Percentiles rank a stretch among this genome's conserved stretches.
These are phyloP conservation scores for Eupithecia exiguata DNA, from an alignment of 2,888 invertebrate species.

Conservation along the genomic window DNA sequence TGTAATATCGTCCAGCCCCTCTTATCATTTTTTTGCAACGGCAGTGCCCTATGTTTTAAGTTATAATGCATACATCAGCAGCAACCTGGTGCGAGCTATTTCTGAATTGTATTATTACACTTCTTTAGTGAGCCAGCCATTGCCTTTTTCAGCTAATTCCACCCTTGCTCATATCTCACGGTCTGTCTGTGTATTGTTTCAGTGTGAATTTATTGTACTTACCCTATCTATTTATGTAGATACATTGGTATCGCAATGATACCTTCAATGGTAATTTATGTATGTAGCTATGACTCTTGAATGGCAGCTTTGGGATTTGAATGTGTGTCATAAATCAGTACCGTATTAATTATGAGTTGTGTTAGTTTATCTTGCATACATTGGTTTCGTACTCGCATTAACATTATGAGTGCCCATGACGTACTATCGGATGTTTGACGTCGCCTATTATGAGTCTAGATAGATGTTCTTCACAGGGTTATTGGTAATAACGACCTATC, in stretches of 20 bases:
- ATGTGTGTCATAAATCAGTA: conserved; percentile 12
- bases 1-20: neutral
- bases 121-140: conserved; percentile 21
- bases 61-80: neutral
- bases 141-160: conserved; percentile 19
- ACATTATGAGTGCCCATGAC: neutral
- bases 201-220: conserved; percentile 39
- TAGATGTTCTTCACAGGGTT: too few species aligned
- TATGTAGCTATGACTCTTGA: conserved; percentile 20
- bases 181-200: conserved; percentile 43
- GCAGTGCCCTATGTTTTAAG: neutral
- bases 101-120: neutral
- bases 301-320: conserved; percentile 16
- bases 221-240: conserved; percentile 20
- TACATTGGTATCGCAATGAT: conserved; percentile 28
- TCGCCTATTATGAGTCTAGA: neutral
- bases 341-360: neutral
- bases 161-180: conserved; percentile 43
- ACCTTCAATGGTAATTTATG: conserved; percentile 34
- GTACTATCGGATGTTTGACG: neutral
- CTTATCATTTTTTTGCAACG: neutral
- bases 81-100: neutral
- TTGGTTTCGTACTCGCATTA: conserved; percentile 1
- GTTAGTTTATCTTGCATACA: neutral
- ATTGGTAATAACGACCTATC: too few species aligned